Base-by-base conservation (phyloP, 2,113 vertebrate species). In the Patagioenas fasciata region DNA sequence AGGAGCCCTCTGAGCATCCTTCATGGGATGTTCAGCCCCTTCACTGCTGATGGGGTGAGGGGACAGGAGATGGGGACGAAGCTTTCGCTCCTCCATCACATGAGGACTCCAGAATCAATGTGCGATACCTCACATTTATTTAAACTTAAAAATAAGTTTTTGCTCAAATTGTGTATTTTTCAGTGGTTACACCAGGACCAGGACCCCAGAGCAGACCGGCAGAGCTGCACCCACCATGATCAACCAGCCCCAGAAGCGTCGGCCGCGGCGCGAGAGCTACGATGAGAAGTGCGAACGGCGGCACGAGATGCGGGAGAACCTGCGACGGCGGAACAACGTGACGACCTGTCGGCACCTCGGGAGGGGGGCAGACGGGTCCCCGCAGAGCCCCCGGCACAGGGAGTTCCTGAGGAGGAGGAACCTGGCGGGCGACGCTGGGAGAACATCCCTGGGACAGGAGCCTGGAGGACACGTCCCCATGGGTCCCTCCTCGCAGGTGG, bases 391-490 rank as follows among this genome's bases (percentile, higher is more conserved):
- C 1, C 97, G 98, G 5, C 97, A 98, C 7, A 80, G 57, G 13
- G 97, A 98, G 79, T 98, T 98, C 91, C 93, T 98, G 54, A 91
- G 91, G 51, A 97, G 98, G 80, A 97, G 98, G 23, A 97, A 97
- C 66, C 70, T 98, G 91, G 70, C 12, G 0, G 19, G 6, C 0
- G 21, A 50, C 1, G 19, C 34, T 7, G 74, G 6, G 34, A 64
- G 4, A 18, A 11, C 11, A 9, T 14, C 1, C 6, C 65, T 1
- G 5, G 70, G 78, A 64, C 58, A 11, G 62, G 29, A 74, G 34
- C 32, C 53, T 6, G 9, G 26, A 85, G 83, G 12, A 5, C 15
- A 3, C 1, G 3, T 6, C 44, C 21, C 58, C 9, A 44, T 2
- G 2, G 70, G 61, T 1, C 20, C 14, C 34, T 57, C 36, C 48